These are phyloP conservation scores for Diabrotica balteata DNA, from an alignment of 2,888 invertebrate genomes.

Conservation along the genomic window DNA sequence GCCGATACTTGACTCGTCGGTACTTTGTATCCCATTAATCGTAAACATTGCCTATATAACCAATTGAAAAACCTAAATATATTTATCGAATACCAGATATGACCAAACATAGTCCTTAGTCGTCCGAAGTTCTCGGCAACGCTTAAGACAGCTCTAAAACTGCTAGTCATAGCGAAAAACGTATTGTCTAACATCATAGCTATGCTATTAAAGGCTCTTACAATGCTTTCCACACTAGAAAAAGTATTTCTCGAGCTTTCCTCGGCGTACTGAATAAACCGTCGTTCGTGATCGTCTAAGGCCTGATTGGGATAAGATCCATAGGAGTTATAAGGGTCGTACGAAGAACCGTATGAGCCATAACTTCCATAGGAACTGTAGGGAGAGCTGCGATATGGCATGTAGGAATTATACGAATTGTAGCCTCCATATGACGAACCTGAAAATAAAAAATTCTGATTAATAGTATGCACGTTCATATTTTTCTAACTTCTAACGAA, in stretches of 20 bases:
- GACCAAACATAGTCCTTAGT: constrained; percentile 81
- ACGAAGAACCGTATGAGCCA: constrained; percentile 41
- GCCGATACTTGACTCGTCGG: constrained; percentile 46
- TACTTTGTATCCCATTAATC: constrained; percentile 69
- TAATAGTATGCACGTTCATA: too few relatives aligned
- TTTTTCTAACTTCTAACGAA: too few relatives aligned
- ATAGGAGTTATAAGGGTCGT: constrained; percentile 51
- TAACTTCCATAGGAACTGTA: constrained; percentile 46
- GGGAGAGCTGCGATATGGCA: constrained; percentile 45
- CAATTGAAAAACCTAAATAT: constrained; percentile 81
- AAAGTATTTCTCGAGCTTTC: constrained; percentile 92
- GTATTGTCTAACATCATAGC: constrained; percentile 98
- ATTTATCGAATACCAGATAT: constrained; percentile 88
- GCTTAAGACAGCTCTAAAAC: constrained; percentile 86
- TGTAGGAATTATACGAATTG: constrained; percentile 29
- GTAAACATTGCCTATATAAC: constrained; percentile 78
- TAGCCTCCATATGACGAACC: constrained; percentile 25
- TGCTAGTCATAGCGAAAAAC: constrained; percentile 93
- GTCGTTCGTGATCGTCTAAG: constrained; percentile 68
- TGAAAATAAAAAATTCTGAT: constrained; percentile 12
- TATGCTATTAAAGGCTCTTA: constrained; percentile 87
- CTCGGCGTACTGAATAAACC: constrained; percentile 88
- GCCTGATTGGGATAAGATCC: constrained; percentile 48
- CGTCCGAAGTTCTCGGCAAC: constrained; percentile 95
- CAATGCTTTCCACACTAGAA: constrained; percentile 88